Conservation (phyloP, 1,140 invertebrate species). For the Bactericera cockerelli region DNA sequence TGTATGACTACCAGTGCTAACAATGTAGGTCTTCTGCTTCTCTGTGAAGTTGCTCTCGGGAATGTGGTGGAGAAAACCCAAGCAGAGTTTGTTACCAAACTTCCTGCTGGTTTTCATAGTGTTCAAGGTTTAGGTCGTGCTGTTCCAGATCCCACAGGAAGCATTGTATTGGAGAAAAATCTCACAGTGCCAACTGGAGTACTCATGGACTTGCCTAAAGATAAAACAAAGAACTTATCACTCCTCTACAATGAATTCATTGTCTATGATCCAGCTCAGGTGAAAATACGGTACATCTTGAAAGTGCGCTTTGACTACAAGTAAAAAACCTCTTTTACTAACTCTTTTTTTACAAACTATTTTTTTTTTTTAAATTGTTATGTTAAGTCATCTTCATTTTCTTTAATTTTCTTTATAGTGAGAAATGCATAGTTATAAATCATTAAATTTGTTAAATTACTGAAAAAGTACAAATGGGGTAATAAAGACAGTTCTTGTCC, state of each 20-base stretch:
- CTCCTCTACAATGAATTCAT: conserved; percentile 84
- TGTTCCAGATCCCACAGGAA: conserved; percentile 43
- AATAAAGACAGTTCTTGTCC: too few species aligned
- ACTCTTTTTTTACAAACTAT: too few species aligned
- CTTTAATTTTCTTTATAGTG: too few species aligned
- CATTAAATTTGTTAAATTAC: too few species aligned
- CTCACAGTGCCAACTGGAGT: conserved; percentile 64
- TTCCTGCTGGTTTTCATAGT: conserved; percentile 62
- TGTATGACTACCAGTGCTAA: conserved; percentile 60
- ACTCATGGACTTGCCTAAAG: conserved; percentile 30
- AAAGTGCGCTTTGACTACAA: conserved; percentile 57
- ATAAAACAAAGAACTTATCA: conserved; percentile 31
- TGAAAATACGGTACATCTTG: conserved; percentile 64
- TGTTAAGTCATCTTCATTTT: too few species aligned
- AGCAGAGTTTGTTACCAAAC: conserved; percentile 59
- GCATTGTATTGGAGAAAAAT: conserved; percentile 35
- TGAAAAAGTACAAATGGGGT: too few species aligned
- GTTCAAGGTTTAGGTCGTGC: conserved; percentile 61
- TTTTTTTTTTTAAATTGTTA: too few species aligned
- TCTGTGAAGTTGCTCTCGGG: conserved; percentile 92
- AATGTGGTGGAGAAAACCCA: conserved; percentile 65
- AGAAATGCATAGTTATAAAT: too few species aligned
- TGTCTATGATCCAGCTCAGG: conserved; percentile 80
- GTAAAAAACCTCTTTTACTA: too few species aligned
- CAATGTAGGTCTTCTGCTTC: conserved; percentile 63